Evolutionary conservation across 92 coral and sea anemone genomes (phyloP), one percentile per base, ranked within the genome.

Genomic region (Chrysogorgia sp.): DNA sequence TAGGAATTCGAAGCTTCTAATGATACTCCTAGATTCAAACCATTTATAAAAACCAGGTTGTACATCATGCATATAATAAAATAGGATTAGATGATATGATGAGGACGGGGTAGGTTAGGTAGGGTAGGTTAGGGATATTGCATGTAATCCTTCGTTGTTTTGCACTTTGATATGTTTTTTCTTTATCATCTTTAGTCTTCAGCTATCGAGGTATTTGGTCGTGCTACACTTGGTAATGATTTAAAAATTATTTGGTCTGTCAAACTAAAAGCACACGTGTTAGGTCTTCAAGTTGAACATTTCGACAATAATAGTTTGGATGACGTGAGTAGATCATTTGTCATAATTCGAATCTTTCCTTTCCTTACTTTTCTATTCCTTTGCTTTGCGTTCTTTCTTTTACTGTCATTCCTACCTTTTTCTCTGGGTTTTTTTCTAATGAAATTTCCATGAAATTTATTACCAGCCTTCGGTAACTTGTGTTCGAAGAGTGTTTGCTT

Each of bases 171-270:
- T 24, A 28, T 19, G 1, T 10, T 55, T 2, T 72, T 37, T 34
- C 50, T 56, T 33, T 40, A 21, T 37, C 58, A n/a, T n/a, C 45
- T 31, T 30, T 31, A 93, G 97, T 96, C 93, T 22, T 88, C 91
- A 33, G 86, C 96, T n/a, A 86, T 93, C 35, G 96, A 93, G 67
- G 93, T 93, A 30, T 93, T 93, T 79, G 97, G 97, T 56, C 90
- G 91, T 25, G 86, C 87, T 30, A 86, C 96, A 7, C 93, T 93
- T 29, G 78, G 82, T 53, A 88, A 89, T 7, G 76, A 69, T 41
- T 31, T 69, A 41, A 69, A 69, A 31, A 15, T 69, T 45, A 71
- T 93, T 40, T 93, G 90, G 89, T 91, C 86, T 25, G 86, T 88
- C 65, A 59, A 71, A 25, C 86, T 91, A 58, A 89, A 90, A 83